phyloP scores from a whole-genome alignment of 2,113 vertebrate species.

The Micromys minutus region DNA sequence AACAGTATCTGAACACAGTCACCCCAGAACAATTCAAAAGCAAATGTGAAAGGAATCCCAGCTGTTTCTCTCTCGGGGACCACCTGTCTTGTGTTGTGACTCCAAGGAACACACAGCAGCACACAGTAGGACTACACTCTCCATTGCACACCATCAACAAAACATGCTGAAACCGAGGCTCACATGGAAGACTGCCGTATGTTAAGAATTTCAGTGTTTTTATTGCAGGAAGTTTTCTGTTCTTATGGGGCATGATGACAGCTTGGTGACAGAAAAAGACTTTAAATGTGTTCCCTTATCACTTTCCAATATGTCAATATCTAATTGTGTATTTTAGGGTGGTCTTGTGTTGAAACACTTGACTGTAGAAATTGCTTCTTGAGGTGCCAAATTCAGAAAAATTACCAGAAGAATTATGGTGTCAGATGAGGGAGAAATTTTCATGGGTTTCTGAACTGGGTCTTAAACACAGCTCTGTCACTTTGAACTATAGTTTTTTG shows the following conservation, averaged over 20 bases:
- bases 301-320: not conserved
- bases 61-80: not conserved
- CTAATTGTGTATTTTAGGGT: not conserved
- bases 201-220: not conserved
- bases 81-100: not conserved
- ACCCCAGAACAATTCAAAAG: not conserved
- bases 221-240: not conserved
- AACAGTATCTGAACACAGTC: not conserved
- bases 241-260: not conserved
- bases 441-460: not conserved
- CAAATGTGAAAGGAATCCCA: not conserved
- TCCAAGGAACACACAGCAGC: not conserved
- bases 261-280: not conserved
- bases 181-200: accelerated
- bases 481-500: not conserved
- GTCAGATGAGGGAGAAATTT: not conserved
- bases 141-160: no score
- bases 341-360: not conserved
- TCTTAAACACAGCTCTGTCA: not conserved
- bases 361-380: not conserved
- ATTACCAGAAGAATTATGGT: not conserved
- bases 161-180: not conserved
- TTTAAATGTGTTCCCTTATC: not conserved
- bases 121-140: not conserved
- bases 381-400: not conserved